Evolutionary conservation across 2,113 vertebrate species (phyloP).

Genomic region (Taurulus bubalis): DNA sequence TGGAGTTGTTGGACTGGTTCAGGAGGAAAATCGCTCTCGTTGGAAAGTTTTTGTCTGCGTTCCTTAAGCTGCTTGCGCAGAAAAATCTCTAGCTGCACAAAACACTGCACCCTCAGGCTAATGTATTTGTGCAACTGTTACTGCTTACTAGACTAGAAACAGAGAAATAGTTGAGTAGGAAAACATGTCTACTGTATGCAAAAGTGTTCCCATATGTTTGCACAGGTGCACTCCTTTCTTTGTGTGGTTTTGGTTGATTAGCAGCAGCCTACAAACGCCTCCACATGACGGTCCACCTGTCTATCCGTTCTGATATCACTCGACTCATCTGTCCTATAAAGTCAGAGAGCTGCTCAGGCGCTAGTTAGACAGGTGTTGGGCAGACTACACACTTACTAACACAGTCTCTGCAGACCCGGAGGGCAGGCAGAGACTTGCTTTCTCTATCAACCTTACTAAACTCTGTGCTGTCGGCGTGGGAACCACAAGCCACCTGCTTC

Average conservation of each 20-base stretch:
- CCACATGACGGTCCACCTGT: background rate
- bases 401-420: conserved; percentile 49
- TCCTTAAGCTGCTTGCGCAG: conserved; percentile 35
- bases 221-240: conserved; percentile 30
- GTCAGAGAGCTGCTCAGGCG: conserved; percentile 42
- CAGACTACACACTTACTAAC: conserved; percentile 52
- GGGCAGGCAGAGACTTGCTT: conserved; percentile 90
- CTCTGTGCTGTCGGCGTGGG: conserved; percentile 91
- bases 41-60: conserved; percentile 7
- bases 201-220: conserved; percentile 52
- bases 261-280: background rate
- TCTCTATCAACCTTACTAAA: conserved; percentile 73
- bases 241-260: conserved; percentile 32
- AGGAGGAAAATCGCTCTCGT: conserved; percentile 16
- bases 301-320: conserved; percentile 53
- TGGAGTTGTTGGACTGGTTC: conserved; percentile 66
- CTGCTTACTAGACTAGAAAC: conserved; percentile 33
- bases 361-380: conserved; percentile 42
- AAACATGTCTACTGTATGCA: conserved; percentile 53
- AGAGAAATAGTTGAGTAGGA: conserved; percentile 41
- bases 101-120: conserved; percentile 75
- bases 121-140: conserved; percentile 68
- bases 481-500: conserved; percentile 92
- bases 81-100: conserved; percentile 65
- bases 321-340: conserved; percentile 7